Evolutionary conservation across 2,888 invertebrate species (phyloP).

Genomic region (Ormyrus thymus): DNA sequence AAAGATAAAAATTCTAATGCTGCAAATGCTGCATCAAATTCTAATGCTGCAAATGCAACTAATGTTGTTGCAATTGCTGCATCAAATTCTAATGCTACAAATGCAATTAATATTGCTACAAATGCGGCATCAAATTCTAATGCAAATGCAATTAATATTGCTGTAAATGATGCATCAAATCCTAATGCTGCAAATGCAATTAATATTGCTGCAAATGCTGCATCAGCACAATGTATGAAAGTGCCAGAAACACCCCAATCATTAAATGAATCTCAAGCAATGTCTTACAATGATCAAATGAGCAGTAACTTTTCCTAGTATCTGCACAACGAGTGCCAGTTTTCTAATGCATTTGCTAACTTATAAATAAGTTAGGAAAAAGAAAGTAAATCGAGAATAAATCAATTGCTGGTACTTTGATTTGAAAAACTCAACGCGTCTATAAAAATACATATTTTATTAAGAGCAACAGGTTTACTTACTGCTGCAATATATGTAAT

Average conservation of each 20-base stretch:
- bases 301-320: slow-evolving; percentile 48
- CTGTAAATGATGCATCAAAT: slow-evolving; percentile 5
- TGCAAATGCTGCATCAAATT: too few relatives aligned
- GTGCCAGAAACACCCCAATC: slow-evolving; percentile 39
- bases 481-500: slow-evolving; percentile 43
- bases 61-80: slow-evolving; percentile 27
- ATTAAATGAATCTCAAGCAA: slow-evolving; percentile 43
- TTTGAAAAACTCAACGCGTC: slow-evolving; percentile 11
- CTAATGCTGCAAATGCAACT: slow-evolving; percentile 35
- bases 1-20: slow-evolving; percentile 52
- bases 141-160: slow-evolving; percentile 44
- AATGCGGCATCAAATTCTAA: not conserved
- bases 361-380: slow-evolving; percentile 34
- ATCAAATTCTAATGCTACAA: not conserved
- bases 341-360: slow-evolving; percentile 45
- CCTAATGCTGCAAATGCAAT: slow-evolving; percentile 26
- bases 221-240: slow-evolving; percentile 14
- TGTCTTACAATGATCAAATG: slow-evolving; percentile 46
- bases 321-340: slow-evolving; percentile 24
- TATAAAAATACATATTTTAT: slow-evolving; percentile 36
- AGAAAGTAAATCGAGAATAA: slow-evolving; percentile 22
- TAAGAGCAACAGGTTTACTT: slow-evolving; percentile 39
- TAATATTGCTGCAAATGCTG: slow-evolving; percentile 30
- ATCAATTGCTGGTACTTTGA: slow-evolving; percentile 15
- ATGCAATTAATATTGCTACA: slow-evolving; percentile 46